Percentiles rank a stretch among this genome's conserved stretches.
phyloP scores from a whole-genome alignment of 2,888 invertebrate species.

The Lepidocyrtoides sp. region DNA sequence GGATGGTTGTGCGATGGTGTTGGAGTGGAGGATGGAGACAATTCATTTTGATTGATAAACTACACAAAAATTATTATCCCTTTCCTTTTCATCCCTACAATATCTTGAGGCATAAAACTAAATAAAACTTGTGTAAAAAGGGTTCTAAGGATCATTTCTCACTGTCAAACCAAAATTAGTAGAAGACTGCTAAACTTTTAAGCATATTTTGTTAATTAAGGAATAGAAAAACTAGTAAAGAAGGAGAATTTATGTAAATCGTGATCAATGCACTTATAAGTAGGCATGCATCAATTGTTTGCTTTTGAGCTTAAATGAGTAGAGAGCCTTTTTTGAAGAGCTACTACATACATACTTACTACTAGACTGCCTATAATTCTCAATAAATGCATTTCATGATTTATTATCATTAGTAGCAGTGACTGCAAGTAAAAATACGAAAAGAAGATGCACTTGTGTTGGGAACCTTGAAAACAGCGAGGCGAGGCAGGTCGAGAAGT shows the following conservation, averaged over 20 bases:
- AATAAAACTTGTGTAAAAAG: background rate
- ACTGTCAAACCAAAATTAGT: slow-evolving; percentile 55
- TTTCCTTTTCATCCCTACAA: slow-evolving; percentile 31
- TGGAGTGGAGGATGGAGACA: slow-evolving; percentile 22
- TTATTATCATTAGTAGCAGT: background rate
- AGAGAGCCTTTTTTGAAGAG: background rate
- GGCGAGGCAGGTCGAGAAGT: slow-evolving; percentile 14
- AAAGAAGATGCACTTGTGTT: slow-evolving; percentile 39
- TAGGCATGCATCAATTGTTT: slow-evolving; percentile 49
- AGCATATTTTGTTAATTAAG: slow-evolving; percentile 29
- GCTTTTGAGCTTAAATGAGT: slow-evolving; percentile 29
- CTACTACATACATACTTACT: background rate
- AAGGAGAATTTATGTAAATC: slow-evolving; percentile 1
- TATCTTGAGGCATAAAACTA: background rate
- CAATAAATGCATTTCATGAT: slow-evolving; percentile 47
- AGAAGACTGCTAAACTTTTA: background rate
- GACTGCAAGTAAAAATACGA: background rate
- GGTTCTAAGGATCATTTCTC: slow-evolving; percentile 1
- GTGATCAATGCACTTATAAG: slow-evolving; percentile 33
- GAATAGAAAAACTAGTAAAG: background rate
- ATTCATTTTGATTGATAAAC: slow-evolving; percentile 43
- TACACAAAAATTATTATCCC: slow-evolving; percentile 37
- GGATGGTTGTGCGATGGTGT: background rate
- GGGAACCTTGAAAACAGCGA: slow-evolving; percentile 49
- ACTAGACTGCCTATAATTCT: slow-evolving; percentile 11